Evolutionary conservation across 2,797 vertebrate species (phyloP), one percentile per base, ranked within the genome.

Genomic region (Sebastolobus altivelis): DNA sequence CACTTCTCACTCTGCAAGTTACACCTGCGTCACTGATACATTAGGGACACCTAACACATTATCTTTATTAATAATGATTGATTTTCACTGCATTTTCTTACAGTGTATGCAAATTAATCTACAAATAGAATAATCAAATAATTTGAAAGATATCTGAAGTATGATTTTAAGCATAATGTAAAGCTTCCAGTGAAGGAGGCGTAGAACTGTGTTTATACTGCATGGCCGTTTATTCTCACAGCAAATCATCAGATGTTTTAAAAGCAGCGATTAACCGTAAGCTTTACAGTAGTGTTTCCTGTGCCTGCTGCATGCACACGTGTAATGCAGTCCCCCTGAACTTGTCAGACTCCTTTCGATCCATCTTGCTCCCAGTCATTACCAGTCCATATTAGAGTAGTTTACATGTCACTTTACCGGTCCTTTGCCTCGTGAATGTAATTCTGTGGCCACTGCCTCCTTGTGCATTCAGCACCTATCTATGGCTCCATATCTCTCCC

Each of bases 351-450:
- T 84, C 63, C 69, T 89, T 86, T 89, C 85, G 73, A 93, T 94
- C 89, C 88, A 89, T 95, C 92, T 93, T 89, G 79, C 80, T 90
- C 75, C 71, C 81, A 74, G 92, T 94, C 93, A 94, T 94, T 93
- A 94, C 89, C 83, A 94, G 93, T 90, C 92, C 89, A 94, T 93
- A 94, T 92, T 88, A 92, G 84, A 93, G 94, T 93, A 94, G 92
- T 95, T 94, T 95, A 94, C 94, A 94, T 94, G 92, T 94, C 94
- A 95, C 90, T 95, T 95, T 93, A 93, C 86, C 31, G 65, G 80
- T 87, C 86, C 92, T 90, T 89, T 87, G 87, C 89, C 88, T 87
- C 22, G 84, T 94, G 89, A 93, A 93, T 94, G 90, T 93, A 91
- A 93, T 93, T 92, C 87, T 89, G 88, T 84, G 90, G 84, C 92